Evolutionary conservation across 2,797 vertebrate species (phyloP), one percentile per base, ranked within the genome.

Genomic region (Eidolon dupreanum): DNA sequence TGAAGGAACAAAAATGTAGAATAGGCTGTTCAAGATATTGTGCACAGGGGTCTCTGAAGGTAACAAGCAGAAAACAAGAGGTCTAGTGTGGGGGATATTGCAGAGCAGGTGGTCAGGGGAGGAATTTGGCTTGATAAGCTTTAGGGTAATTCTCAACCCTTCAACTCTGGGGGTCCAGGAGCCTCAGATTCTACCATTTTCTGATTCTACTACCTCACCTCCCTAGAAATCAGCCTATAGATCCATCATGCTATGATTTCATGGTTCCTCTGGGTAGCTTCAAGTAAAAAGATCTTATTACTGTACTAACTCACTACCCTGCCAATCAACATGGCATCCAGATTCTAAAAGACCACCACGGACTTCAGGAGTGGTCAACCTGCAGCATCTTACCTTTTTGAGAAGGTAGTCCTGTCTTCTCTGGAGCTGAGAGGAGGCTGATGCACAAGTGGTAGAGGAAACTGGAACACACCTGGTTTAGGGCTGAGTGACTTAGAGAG

Each of bases 361-460:
- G 49, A 59, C 16, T 26, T 87, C 59, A 6, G 3, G 38, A 87
- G 51, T 6, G 71, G 74, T 81, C 41, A 73, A 77, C 63, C 11
- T 81, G 73, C 71, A 90, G 49, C 84, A 4, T 95, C 98, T 97
- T 98, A 99, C 99, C 99, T 36, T 99, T 97, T 82, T 98, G 96
- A 77, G 96, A 93, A 83, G 75, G 97, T 38, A 96, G 97, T 83
- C 82, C 94, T 53, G 96, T 97, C 94, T 98, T 98, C 97, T 98
- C 97, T 94, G 97, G 98, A 78, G 97, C 88, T 63, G 98, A 98
- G 79, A 99, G 98, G 93, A 99, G 98, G 98, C 96, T 99, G 97
- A 98, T 93, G 94, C 99, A 99, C 97, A 99, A 98, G 84, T 94
- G 98, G 97, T 98, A 98, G 22, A 99, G 99, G 97, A 99, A 99